A percentile compares a stretch with the other conserved stretches of the same genome.
Evolutionary conservation across 1,140 invertebrate genomes (phyloP).

Genomic region (Drosophila burlai): DNA sequence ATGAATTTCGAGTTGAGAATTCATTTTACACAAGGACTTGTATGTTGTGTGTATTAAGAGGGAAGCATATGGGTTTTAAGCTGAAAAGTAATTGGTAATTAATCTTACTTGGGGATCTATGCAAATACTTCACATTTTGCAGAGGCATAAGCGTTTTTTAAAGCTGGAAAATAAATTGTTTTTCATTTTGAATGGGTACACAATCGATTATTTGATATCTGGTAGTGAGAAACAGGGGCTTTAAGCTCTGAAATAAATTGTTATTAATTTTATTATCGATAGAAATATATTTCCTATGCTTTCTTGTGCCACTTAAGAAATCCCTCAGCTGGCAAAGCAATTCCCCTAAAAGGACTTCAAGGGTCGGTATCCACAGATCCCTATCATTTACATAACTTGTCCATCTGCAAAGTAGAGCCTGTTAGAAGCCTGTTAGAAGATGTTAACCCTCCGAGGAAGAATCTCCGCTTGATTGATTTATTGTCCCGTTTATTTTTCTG

Average conservation of each 20-base stretch:
- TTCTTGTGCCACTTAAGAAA: not conserved
- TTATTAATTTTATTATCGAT: not conserved
- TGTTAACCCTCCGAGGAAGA: not conserved
- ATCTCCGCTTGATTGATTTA: constrained; percentile 36
- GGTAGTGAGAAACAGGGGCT: no score
- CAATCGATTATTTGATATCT: no score
- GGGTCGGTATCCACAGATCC: not conserved
- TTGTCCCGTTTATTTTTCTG: constrained; percentile 11
- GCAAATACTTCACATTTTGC: no score
- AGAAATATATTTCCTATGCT: not conserved
- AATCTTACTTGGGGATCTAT: not conserved
- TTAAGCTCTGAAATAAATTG: not conserved
- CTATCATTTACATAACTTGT: constrained; percentile 5
- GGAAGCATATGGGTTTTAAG: not conserved
- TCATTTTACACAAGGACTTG: not conserved
- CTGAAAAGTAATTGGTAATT: not conserved
- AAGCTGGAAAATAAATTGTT: no score
- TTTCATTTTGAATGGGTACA: no score
- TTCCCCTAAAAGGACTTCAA: not conserved
- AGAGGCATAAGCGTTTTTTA: no score
- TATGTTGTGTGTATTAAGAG: not conserved
- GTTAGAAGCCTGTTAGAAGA: not conserved
- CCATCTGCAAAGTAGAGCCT: not conserved
- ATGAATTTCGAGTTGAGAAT: not conserved
- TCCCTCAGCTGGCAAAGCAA: not conserved